Conservation (phyloP, 2,888 invertebrate species). For the Neoitamus cyanurus region DNA sequence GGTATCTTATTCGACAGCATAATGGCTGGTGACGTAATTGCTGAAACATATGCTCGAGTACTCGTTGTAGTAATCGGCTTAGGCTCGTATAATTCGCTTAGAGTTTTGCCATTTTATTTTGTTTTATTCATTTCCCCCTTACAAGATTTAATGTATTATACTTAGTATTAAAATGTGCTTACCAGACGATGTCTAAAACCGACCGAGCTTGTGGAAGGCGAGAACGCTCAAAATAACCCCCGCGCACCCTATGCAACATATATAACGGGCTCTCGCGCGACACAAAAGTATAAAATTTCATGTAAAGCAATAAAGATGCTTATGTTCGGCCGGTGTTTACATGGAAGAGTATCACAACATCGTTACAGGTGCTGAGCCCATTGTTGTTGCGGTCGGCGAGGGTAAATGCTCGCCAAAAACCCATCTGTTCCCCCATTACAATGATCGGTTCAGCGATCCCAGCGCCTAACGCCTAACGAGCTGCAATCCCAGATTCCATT, state of each 20-base stretch:
- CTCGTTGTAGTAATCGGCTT: slow-evolving; percentile 13
- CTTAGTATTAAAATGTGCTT: background rate
- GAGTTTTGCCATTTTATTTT: background rate
- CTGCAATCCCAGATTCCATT: background rate
- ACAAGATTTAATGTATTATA: slow-evolving; percentile 34
- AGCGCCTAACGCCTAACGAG: background rate
- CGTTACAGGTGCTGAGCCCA: slow-evolving; percentile 5
- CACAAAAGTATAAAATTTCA: slow-evolving; percentile 23
- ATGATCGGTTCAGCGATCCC: background rate
- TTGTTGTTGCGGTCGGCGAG: background rate
- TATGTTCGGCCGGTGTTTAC: slow-evolving; percentile 16
- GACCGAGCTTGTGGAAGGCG: background rate
- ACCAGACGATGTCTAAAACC: background rate
- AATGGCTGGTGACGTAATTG: background rate
- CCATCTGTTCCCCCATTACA: background rate
- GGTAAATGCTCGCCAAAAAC: background rate
- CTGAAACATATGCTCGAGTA: slow-evolving; percentile 32
- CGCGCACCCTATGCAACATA: background rate
- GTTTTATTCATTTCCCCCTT: background rate
- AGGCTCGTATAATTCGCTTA: background rate
- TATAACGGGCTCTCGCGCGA: background rate
- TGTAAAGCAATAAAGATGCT: slow-evolving; percentile 40
- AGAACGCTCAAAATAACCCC: background rate
- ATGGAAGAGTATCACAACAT: slow-evolving; percentile 12
- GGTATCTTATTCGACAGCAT: background rate